These are phyloP conservation scores for Busseola fusca DNA, from an alignment of 2,888 invertebrate species.

Conservation along the genomic window DNA sequence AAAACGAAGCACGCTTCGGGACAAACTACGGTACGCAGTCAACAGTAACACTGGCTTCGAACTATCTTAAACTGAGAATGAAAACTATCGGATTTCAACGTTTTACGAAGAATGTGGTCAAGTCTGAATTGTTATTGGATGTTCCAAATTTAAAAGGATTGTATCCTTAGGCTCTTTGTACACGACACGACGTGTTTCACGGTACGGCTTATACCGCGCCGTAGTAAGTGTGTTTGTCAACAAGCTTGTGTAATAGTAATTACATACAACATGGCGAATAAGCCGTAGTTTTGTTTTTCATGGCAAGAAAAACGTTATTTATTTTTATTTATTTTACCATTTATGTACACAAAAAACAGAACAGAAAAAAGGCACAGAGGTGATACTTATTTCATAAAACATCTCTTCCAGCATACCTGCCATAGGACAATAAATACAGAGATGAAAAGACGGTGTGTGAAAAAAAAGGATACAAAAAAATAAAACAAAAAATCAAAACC, in stretches of 20 bases:
- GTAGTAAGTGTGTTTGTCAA: background rate
- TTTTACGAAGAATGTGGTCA: conserved; percentile 19
- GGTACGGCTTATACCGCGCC: background rate
- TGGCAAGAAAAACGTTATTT: too few relatives aligned
- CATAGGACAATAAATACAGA: too few relatives aligned
- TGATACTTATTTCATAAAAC: too few relatives aligned
- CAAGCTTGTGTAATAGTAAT: background rate
- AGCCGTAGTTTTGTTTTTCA: background rate
- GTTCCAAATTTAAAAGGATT: conserved; percentile 13
- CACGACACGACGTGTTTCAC: background rate
- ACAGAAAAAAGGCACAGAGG: too few relatives aligned
- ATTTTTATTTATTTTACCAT: too few relatives aligned
- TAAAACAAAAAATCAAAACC: too few relatives aligned
- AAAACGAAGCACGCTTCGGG: conserved; percentile 97
- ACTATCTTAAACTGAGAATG: conserved; percentile 91
- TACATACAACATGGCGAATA: background rate
- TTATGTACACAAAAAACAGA: too few relatives aligned
- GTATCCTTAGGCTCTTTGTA: background rate
- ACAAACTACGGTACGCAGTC: conserved; percentile 99
- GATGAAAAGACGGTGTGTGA: too few relatives aligned
- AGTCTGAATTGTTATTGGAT: conserved; percentile 12
- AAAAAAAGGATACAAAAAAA: too few relatives aligned
- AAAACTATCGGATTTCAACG: conserved; percentile 5
- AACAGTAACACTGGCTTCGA: conserved; percentile 99
- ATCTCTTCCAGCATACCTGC: too few relatives aligned